phyloP scores from a whole-genome alignment of 2,888 invertebrate genomes.

The Sclerodermus sp. region DNA sequence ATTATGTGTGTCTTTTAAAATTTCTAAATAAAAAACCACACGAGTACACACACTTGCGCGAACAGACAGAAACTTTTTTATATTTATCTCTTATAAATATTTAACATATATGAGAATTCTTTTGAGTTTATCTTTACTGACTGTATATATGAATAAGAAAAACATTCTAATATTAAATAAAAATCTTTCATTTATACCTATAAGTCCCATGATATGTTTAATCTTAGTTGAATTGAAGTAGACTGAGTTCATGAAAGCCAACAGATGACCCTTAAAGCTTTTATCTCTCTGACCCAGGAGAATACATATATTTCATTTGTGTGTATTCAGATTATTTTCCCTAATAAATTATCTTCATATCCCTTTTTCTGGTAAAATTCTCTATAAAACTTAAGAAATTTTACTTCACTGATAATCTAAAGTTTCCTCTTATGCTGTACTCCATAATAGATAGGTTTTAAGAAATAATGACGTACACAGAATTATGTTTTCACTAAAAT shows the following conservation, averaged over 20 bases:
- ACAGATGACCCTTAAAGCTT: constrained; percentile 51
- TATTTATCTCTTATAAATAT: too few relatives aligned
- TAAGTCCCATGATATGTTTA: constrained; percentile 41
- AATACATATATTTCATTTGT: constrained; percentile 30
- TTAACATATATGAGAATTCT: too few relatives aligned
- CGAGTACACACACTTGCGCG: neutral
- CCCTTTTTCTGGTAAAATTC: constrained; percentile 4
- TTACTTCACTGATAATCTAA: too few relatives aligned
- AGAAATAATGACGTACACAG: too few relatives aligned
- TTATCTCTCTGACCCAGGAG: constrained; percentile 45
- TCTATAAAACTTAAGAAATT: too few relatives aligned
- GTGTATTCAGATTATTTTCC: constrained; percentile 42
- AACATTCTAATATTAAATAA: neutral
- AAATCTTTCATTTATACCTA: constrained; percentile 34
- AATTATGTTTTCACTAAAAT: too few relatives aligned
- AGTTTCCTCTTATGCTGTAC: too few relatives aligned
- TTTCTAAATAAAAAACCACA: constrained; percentile 7
- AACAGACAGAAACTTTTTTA: neutral
- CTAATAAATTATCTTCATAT: constrained; percentile 35
- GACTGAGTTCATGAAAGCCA: constrained; percentile 49
- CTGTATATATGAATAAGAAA: too few relatives aligned
- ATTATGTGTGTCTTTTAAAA: too few relatives aligned
- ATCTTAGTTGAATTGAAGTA: constrained; percentile 39
- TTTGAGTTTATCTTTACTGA: too few relatives aligned
- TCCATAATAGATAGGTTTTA: too few relatives aligned